phyloP scores from a whole-genome alignment of 2,888 invertebrate genomes.

The Sphaerophoria rueppellii region DNA sequence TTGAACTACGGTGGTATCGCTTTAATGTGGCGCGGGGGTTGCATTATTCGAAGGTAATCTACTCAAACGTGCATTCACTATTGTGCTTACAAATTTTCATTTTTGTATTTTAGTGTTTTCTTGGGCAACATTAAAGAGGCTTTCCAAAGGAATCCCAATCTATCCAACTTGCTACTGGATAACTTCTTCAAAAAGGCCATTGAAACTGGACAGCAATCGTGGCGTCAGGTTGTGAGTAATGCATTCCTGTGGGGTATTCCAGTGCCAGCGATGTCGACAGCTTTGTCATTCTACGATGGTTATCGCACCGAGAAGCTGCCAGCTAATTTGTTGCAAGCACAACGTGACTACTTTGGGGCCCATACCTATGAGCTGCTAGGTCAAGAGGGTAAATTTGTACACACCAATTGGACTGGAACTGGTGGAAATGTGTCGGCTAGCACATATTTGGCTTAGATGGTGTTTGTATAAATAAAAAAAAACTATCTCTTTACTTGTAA shows the following conservation, averaged over 20 bases:
- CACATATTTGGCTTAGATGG: conserved; percentile 89
- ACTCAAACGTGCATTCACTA: conserved; percentile 76
- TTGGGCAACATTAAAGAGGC: conserved; percentile 96
- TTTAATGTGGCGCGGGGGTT: conserved; percentile 99
- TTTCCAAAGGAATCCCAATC: conserved; percentile 92
- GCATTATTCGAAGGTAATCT: conserved; percentile 94
- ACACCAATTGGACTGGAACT: conserved; percentile 99
- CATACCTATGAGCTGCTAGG: conserved; percentile 97
- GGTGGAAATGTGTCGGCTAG: conserved; percentile 98
- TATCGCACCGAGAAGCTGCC: conserved; percentile 93
- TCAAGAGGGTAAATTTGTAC: conserved; percentile 93
- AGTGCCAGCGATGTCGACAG: conserved; percentile 95
- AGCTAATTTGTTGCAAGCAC: conserved; percentile 98
- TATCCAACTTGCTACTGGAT: conserved; percentile 94
- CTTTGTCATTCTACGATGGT: conserved; percentile 98
- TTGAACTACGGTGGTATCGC: conserved; percentile 99
- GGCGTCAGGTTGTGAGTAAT: conserved; percentile 91
- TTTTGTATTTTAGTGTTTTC: conserved; percentile 87
- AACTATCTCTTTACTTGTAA: not conserved
- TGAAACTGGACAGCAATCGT: conserved; percentile 89
- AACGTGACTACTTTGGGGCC: conserved; percentile 99
- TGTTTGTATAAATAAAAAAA: not conserved
- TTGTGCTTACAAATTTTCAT: conserved; percentile 3
- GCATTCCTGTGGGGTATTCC: conserved; percentile 92
- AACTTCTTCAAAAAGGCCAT: conserved; percentile 96